Base-by-base conservation (phyloP, 1,140 invertebrate genomes). In the Idris sp. region DNA sequence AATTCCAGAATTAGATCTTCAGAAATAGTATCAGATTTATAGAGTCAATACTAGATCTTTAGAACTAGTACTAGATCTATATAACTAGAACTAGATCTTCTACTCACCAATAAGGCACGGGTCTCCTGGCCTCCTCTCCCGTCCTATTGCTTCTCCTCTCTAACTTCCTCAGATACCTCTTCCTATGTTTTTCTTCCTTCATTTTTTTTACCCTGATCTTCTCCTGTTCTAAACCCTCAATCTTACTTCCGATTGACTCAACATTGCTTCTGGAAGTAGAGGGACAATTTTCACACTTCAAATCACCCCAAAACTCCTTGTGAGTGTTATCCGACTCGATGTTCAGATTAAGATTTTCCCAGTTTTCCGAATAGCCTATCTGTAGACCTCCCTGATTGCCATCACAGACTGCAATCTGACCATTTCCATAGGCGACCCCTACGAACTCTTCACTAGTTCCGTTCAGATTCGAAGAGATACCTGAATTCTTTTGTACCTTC, bases 351-450 rank as follows among this genome's bases (percentile, higher is more conserved):
- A 88, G 49, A 40, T 85, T 87, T 31, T 88, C 86, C 87, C 86
- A 88, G 54, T 88, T 88, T 36, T 87, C 87, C 0, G 84, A 82
- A 44, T 88, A 88, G 14, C 86, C 84, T 19, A 87, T 84, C 8
- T 86, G 86, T 13, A 86, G 80, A 6, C 79, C 77, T 0, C 81
- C 58, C 14, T 85, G 83, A 61, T 86, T 86, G 1, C 81, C 83
- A 26, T 86, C 85, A 36, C 85, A 87, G 0, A 88, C 80, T 0
- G 86, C 67, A 4, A 87, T 76, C 13, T 87, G 85, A 0, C 85
- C 85, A 18, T 84, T 86, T 0, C 85, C 85, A 10, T 86, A 87
- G 1, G 85, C 83, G 0, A 86, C 69, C 0, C 85, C 86, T 0
- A 86, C 78, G 7, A 88, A 86, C 53, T 86, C 85, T 14, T 87